Evolutionary conservation across 2,888 invertebrate genomes (phyloP).

Genomic region (Amphiduros pacificus): DNA sequence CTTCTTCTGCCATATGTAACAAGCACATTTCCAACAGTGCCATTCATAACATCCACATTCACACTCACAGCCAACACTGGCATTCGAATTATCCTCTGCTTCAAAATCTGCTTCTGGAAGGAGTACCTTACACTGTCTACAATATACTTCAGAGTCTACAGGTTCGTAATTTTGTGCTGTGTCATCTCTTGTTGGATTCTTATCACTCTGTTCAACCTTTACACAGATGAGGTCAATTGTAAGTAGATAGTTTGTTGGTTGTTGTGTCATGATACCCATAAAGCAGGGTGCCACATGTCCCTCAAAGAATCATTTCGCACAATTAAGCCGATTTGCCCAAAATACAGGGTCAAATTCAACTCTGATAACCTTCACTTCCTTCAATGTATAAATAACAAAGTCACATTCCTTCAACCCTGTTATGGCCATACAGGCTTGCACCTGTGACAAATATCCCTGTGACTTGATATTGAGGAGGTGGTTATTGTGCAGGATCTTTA

Average conservation of each 20-base stretch:
- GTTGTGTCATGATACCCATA: background rate
- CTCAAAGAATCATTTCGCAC: background rate
- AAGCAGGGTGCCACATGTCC: background rate
- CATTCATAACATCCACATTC: conserved; percentile 7
- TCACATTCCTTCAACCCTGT: background rate
- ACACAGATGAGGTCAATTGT: background rate
- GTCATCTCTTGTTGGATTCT: background rate
- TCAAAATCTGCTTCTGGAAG: background rate
- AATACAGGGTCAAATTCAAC: background rate
- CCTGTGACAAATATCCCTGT: conserved; percentile 21
- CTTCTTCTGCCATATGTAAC: background rate
- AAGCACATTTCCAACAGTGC: conserved; percentile 5
- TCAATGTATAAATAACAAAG: conserved; percentile 14
- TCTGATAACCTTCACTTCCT: background rate
- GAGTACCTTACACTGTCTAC: background rate
- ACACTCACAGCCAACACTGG: conserved; percentile 10
- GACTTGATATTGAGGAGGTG: too few species aligned
- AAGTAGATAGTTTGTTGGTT: background rate
- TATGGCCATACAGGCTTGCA: conserved; percentile 10
- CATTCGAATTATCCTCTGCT: background rate
- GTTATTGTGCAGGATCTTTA: too few species aligned
- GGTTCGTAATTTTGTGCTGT: background rate
- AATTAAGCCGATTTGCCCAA: background rate
- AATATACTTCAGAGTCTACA: background rate
- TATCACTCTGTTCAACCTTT: background rate